Evolutionary conservation across 2,113 vertebrate species (phyloP).

Genomic region (Ahaetulla prasina): DNA sequence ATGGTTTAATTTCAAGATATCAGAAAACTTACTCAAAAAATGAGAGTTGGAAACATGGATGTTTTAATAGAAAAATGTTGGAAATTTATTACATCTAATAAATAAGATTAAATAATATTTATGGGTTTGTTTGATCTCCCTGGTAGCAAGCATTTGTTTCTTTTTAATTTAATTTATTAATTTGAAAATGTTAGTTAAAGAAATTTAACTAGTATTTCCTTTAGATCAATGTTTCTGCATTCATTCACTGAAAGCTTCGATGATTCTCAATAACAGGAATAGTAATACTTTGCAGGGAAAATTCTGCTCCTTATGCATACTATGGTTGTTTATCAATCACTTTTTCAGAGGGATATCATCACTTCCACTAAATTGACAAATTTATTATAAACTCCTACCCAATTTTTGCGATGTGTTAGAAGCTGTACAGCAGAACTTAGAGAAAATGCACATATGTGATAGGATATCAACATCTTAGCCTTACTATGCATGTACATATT

Average conservation of each 20-base stretch:
- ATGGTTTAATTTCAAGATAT: neutral
- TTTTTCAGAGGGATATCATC: neutral
- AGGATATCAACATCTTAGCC: neutral
- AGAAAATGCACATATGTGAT: neutral
- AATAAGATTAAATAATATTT: fast-evolving
- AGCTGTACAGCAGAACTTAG: neutral
- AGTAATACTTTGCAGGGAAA: neutral
- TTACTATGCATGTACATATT: neutral
- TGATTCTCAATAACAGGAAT: neutral
- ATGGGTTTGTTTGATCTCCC: neutral
- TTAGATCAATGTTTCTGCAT: neutral
- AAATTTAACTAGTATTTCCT: neutral
- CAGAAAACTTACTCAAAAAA: neutral
- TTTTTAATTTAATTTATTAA: neutral
- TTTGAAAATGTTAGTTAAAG: neutral
- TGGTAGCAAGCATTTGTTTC: neutral
- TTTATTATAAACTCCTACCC: neutral
- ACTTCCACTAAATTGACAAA: slow-evolving; percentile 1
- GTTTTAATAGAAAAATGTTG: neutral
- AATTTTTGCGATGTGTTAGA: neutral
- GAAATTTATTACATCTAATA: neutral
- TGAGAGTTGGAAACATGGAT: neutral
- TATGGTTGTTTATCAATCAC: neutral
- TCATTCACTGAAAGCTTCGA: neutral
- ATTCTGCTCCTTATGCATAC: neutral